A percentile compares a stretch with the other conserved stretches of the same genome.
Evolutionary conservation across 2,888 invertebrate species (phyloP).

Genomic region (Mycalesis mineus): DNA sequence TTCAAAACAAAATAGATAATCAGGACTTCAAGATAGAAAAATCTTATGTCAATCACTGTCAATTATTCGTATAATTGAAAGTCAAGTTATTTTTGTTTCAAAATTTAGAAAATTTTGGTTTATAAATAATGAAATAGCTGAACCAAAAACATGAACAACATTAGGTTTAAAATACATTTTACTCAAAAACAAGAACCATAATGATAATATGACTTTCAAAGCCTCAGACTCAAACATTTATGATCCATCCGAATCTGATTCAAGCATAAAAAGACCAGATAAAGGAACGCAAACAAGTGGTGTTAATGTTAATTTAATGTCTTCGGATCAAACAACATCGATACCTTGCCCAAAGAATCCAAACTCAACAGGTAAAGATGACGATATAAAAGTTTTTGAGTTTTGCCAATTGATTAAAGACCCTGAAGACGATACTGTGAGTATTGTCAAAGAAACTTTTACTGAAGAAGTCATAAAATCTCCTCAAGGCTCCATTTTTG

Average conservation of each 20-base stretch:
- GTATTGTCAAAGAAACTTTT: constrained; percentile 39
- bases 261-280: constrained; percentile 28
- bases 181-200: neutral
- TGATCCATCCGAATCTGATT: constrained; percentile 28
- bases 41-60: neutral
- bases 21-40: neutral
- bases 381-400: constrained; percentile 39
- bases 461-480: constrained; percentile 36
- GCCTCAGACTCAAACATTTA: constrained; percentile 30
- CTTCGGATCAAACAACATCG: constrained; percentile 18
- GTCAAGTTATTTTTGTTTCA: neutral
- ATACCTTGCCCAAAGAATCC: constrained; percentile 22
- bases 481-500: constrained; percentile 7
- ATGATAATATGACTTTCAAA: constrained; percentile 41
- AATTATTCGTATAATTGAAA: neutral
- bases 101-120: too few relatives aligned
- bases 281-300: constrained; percentile 42
- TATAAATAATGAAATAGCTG: neutral
- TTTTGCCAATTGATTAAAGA: constrained; percentile 40
- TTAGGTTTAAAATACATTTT: neutral
- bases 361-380: constrained; percentile 18
- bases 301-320: constrained; percentile 24
- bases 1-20: neutral
- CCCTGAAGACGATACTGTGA: constrained; percentile 32
- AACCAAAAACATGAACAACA: neutral